phyloP scores from a whole-genome alignment of 2,888 invertebrate species.

The Macrophya alboannulata region DNA sequence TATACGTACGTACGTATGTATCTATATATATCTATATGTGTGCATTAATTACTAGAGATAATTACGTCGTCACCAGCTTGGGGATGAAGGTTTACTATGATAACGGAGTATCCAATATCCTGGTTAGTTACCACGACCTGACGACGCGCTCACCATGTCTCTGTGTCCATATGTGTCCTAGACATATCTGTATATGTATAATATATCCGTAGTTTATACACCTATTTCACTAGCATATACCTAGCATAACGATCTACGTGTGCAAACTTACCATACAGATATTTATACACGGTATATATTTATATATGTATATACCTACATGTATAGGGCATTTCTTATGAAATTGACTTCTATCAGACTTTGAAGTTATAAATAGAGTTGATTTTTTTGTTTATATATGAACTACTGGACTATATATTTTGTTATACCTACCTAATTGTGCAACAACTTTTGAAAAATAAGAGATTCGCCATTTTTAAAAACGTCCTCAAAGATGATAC shows the following conservation, averaged over 20 bases:
- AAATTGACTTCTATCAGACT: not conserved
- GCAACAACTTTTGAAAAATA: not conserved
- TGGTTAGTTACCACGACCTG: constrained; percentile 64
- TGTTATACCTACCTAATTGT: no score
- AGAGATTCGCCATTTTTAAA: not conserved
- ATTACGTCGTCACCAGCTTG: constrained; percentile 68
- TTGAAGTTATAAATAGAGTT: not conserved
- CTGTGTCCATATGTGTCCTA: constrained; percentile 42
- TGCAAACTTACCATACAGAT: constrained; percentile 29
- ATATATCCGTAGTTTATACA: not conserved
- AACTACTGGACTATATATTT: no score
- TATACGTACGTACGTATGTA: not conserved
- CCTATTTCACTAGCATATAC: not conserved
- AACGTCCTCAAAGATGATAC: not conserved
- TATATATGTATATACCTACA: not conserved
- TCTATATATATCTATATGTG: constrained; percentile 56
- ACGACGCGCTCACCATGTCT: constrained; percentile 49
- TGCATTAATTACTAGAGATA: constrained; percentile 71
- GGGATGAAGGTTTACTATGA: constrained; percentile 69
- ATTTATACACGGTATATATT: not conserved
- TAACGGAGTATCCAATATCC: constrained; percentile 70
- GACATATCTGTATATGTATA: not conserved
- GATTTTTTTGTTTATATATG: not conserved
- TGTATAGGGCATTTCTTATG: not conserved
- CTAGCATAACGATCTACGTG: not conserved